Base-by-base conservation (phyloP, 2,797 vertebrate species). In the Enteromius thamalakanensis region DNA sequence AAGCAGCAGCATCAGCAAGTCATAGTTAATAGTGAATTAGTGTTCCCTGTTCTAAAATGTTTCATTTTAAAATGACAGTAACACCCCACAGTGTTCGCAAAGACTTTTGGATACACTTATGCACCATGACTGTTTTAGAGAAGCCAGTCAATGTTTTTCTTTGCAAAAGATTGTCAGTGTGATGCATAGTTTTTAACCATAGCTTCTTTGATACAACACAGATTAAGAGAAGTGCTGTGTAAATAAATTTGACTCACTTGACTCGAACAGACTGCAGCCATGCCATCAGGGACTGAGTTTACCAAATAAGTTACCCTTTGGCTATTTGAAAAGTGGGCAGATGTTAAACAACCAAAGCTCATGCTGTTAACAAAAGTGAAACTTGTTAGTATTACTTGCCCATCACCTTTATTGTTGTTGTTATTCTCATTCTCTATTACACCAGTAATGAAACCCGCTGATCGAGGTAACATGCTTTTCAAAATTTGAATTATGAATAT, bases 241-340 rank as follows among this genome's bases (percentile, higher is more conserved):
- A 47, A 65, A 78, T 78, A 32, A 78, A 32, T 49, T 8, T 29
- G 26, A 78, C 76, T 49, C 26, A 26, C 58, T 32, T 78, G 60
- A 78, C 76, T 78, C 10, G 51, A 58, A 58, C 65, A 80, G 64
- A 55, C 47, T 71, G 51, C 45, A 26, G 60, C 60, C 60, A 32
- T 14, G 11, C 10, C 58, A 65, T 78, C 60, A 49, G 42, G 32
- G 26, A 47, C 58, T 29, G 37, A 78, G 60, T 64, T 11, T 49
- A 47, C 23, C 76, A 78, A 78, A 78, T 78, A 49, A 49, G 65
- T 78, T 49, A 49, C 60, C 60, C 60, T 15, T 17, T 4, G 65
- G 76, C 76, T 34, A 49, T 65, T 49, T 65, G 40, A 34, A 65
- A 78, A 65, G 60, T 60, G 60, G 42, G 23, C 26, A 78, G 76